phyloP scores from a whole-genome alignment of 2,113 vertebrate species.

The Callopanchax toddi region DNA sequence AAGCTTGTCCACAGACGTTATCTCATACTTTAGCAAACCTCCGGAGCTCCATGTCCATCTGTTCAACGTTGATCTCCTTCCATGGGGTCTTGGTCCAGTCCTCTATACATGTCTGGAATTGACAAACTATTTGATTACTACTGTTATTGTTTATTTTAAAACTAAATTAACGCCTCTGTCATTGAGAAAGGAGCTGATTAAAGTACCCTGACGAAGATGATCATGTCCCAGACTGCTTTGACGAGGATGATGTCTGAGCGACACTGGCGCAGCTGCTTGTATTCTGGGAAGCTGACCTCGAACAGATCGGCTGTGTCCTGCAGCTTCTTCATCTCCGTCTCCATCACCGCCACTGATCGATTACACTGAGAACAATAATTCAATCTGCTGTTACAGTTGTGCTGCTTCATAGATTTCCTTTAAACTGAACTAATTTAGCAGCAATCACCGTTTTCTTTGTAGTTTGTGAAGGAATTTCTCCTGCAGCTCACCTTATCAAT shows the following conservation, averaged over 20 bases:
- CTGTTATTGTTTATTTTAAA: too few species aligned
- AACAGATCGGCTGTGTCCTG: constrained; percentile 81
- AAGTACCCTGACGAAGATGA: constrained; percentile 79
- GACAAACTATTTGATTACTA: constrained; percentile 1
- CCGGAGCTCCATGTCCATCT: constrained; percentile 86
- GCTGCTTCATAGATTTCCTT: constrained; percentile 1
- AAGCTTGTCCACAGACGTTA: background rate
- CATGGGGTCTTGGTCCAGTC: constrained; percentile 86
- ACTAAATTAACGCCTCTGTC: too few species aligned
- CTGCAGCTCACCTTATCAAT: constrained; percentile 72
- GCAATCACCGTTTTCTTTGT: background rate
- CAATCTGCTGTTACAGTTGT: background rate
- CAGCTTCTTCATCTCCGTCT: constrained; percentile 78
- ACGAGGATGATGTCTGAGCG: constrained; percentile 78
- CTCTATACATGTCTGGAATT: constrained; percentile 83
- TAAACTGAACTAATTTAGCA: background rate
- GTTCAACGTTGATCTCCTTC: constrained; percentile 88
- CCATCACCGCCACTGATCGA: constrained; percentile 64
- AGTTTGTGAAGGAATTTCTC: background rate
- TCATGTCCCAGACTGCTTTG: constrained; percentile 82
- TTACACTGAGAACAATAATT: constrained; percentile 56
- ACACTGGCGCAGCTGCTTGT: constrained; percentile 81
- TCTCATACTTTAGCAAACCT: constrained; percentile 83
- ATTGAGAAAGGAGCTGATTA: background rate
- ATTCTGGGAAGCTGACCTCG: constrained; percentile 81